Conservation (phyloP, 2,888 invertebrate genomes). For the Atethmia centrago region DNA sequence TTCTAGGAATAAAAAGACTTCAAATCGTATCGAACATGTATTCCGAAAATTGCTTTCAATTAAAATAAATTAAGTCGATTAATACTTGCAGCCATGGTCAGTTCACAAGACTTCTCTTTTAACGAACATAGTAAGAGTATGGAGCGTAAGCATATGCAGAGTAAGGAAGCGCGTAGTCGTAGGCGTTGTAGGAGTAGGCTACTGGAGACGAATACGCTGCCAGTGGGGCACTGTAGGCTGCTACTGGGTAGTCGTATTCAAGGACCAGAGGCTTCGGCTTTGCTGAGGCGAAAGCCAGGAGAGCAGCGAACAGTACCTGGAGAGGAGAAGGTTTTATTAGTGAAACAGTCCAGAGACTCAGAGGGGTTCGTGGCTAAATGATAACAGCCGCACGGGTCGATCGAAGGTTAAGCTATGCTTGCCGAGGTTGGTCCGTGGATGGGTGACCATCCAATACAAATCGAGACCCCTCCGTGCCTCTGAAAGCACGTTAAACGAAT, state of each 20-base stretch:
- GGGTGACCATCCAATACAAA: too few species aligned
- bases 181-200: constrained; percentile 80
- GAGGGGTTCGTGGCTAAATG: too few species aligned
- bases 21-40: constrained; percentile 45
- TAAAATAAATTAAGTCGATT: constrained; percentile 38
- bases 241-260: constrained; percentile 82
- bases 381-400: too few species aligned
- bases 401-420: too few species aligned
- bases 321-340: constrained; percentile 15
- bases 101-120: constrained; percentile 37
- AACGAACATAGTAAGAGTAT: constrained; percentile 83
- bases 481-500: too few species aligned
- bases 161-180: constrained; percentile 78
- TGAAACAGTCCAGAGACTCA: too few species aligned
- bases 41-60: constrained; percentile 35
- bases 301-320: constrained; percentile 86
- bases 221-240: constrained; percentile 85
- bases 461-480: too few species aligned
- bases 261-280: constrained; percentile 87
- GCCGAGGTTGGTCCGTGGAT: too few species aligned
- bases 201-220: constrained; percentile 89
- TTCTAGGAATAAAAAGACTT: neutral
- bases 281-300: constrained; percentile 89
- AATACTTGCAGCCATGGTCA: constrained; percentile 1
- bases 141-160: constrained; percentile 81